phyloP scores from a whole-genome alignment of 2,888 invertebrate species.

The Plagodis dolabraria region DNA sequence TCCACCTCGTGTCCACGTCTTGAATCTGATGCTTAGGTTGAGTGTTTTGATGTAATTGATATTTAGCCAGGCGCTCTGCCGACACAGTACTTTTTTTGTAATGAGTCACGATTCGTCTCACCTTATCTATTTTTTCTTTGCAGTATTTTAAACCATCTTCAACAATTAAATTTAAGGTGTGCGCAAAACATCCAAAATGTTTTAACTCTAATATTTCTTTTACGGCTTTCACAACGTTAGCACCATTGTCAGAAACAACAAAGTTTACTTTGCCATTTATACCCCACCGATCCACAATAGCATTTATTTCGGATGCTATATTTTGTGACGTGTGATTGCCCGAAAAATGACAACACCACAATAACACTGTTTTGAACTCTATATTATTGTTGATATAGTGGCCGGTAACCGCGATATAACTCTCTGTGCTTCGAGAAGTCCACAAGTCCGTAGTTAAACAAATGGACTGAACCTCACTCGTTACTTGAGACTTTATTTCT shows the following conservation, averaged over 20 bases:
- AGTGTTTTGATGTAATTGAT: conserved; percentile 34
- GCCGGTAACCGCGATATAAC: conserved; percentile 39
- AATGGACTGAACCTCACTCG: conserved; percentile 11
- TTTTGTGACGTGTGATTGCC: conserved; percentile 37
- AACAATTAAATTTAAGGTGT: conserved; percentile 37
- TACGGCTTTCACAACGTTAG: conserved; percentile 34
- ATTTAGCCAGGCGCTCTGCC: conserved; percentile 35
- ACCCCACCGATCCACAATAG: conserved; percentile 21
- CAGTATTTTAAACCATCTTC: conserved; percentile 28
- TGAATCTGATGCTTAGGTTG: conserved; percentile 37
- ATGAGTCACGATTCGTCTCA: conserved; percentile 34
- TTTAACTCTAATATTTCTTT: too few relatives aligned
- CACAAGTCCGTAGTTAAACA: conserved; percentile 44
- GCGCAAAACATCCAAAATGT: too few relatives aligned
- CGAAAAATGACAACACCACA: conserved; percentile 30
- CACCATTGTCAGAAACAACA: conserved; percentile 44
- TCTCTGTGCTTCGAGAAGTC: conserved; percentile 37
- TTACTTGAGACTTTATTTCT: background rate
- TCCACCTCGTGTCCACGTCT: conserved; percentile 44
- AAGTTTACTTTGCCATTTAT: conserved; percentile 41
- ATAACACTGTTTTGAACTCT: conserved; percentile 27
- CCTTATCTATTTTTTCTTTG: conserved; percentile 28
- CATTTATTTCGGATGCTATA: conserved; percentile 34
- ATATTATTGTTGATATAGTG: conserved; percentile 41
- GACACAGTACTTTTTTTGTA: conserved; percentile 36